Conservation (phyloP, 2,888 invertebrate species). For the Sphaeridia pumilis region DNA sequence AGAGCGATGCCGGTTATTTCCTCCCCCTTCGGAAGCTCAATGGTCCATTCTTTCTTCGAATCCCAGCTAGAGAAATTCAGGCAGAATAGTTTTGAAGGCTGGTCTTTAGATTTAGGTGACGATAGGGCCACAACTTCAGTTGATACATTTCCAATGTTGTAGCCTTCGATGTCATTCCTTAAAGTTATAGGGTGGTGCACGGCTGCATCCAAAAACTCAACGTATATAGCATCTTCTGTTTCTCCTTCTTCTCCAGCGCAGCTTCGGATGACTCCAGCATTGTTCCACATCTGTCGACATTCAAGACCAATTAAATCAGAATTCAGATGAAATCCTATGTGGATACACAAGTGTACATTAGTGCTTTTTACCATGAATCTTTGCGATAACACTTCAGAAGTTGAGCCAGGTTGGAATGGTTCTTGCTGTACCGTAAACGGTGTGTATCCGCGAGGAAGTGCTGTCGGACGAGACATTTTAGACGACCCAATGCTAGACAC, state of each 20-base stretch:
- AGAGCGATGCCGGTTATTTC: constrained; percentile 50
- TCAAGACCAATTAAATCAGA: neutral
- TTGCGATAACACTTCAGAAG: constrained; percentile 68
- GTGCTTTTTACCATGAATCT: constrained; percentile 55
- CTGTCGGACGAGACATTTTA: neutral
- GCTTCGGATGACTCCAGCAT: constrained; percentile 76
- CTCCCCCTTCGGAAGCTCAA: constrained; percentile 64
- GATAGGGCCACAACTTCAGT: constrained; percentile 66
- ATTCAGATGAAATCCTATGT: no score
- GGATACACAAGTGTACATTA: no score
- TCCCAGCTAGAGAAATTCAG: constrained; percentile 57
- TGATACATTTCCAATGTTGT: constrained; percentile 79
- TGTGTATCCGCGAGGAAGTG: constrained; percentile 36
- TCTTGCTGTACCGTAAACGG: constrained; percentile 46
- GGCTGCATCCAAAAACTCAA: constrained; percentile 87
- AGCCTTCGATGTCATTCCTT: constrained; percentile 62
- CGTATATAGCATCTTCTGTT: constrained; percentile 57
- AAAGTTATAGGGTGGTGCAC: constrained; percentile 82
- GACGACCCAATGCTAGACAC: constrained; percentile 9
- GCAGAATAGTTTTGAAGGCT: constrained; percentile 50
- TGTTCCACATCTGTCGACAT: constrained; percentile 67
- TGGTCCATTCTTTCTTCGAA: constrained; percentile 72
- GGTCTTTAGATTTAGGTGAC: constrained; percentile 40
- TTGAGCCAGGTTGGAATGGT: constrained; percentile 80
- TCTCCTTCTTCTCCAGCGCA: constrained; percentile 60